Conservation (phyloP, 2,797 vertebrate species). For the Chromis chromis region DNA sequence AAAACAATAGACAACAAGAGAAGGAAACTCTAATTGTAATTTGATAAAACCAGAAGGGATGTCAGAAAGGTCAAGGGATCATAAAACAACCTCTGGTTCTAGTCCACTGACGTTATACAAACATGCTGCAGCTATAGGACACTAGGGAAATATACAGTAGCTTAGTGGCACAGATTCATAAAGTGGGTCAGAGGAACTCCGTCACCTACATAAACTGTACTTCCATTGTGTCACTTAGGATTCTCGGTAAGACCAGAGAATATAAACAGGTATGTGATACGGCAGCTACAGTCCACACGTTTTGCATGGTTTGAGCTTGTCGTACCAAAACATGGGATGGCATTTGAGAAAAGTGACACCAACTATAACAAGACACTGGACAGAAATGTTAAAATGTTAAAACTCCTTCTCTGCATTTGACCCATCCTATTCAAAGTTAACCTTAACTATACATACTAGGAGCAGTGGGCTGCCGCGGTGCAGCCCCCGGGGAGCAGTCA, state of each 20-base stretch:
- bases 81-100: neutral
- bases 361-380: neutral
- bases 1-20: neutral
- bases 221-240: neutral
- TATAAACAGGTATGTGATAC: conserved; percentile 12
- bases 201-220: conserved; percentile 6
- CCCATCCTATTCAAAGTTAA: no score
- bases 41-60: neutral
- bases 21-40: no score
- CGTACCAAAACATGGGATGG: no score
- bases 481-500: no score
- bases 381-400: no score
- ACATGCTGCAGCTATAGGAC: neutral
- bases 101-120: neutral
- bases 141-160: neutral
- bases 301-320: neutral
- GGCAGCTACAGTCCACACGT: conserved; percentile 5
- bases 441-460: no score
- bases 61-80: neutral
- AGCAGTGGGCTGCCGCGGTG: no score
- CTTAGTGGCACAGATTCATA: conserved; percentile 24
- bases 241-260: conserved; percentile 2
- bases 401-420: no score
- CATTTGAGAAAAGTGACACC: no score
- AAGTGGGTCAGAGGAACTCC: conserved; percentile 24